These are phyloP conservation scores for Pararge aegeria DNA, from an alignment of 1,140 invertebrate species.

Conservation along the genomic window DNA sequence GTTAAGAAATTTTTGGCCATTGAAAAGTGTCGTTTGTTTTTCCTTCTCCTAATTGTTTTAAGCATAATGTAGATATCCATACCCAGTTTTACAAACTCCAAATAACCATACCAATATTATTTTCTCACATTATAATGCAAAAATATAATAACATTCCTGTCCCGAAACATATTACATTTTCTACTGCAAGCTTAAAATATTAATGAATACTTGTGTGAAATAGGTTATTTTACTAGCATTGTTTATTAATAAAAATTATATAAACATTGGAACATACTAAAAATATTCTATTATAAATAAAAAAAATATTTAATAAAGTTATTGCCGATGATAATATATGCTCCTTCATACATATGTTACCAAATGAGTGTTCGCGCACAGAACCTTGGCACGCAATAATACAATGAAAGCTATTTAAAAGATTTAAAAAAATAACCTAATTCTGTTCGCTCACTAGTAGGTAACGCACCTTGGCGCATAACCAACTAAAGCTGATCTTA, in stretches of 20 bases:
- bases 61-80: no score
- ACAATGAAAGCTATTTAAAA: slow-evolving; percentile 39
- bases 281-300: neutral
- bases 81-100: neutral
- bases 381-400: neutral
- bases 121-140: no score
- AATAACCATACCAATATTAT: no score
- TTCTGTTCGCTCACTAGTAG: slow-evolving; percentile 50
- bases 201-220: no score
- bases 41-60: no score
- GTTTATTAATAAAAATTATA: neutral
- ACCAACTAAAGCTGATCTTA: neutral
- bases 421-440: slow-evolving; percentile 33
- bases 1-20: no score
- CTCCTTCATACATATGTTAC: neutral
- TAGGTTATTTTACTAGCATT: slow-evolving; percentile 2
- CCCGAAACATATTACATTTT: no score
- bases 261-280: neutral
- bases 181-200: no score
- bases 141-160: no score
- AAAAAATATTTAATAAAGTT: neutral
- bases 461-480: slow-evolving; percentile 38
- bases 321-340: slow-evolving; percentile 4
- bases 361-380: neutral
- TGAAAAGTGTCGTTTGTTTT: no score